phyloP scores from a whole-genome alignment of 2,797 vertebrate species.

The Gadopsis marmoratus region DNA sequence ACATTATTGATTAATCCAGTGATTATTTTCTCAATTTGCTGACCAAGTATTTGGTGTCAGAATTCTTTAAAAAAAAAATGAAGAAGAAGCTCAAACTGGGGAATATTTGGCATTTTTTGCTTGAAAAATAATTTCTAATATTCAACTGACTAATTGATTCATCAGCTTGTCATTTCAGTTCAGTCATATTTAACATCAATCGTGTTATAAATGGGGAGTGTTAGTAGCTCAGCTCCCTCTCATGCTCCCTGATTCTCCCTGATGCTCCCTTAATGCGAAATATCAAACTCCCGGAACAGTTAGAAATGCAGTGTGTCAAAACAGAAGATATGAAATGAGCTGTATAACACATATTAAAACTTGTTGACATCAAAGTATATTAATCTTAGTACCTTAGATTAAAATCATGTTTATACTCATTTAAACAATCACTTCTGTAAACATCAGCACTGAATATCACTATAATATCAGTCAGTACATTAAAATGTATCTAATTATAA shows the following conservation, averaged over 20 bases:
- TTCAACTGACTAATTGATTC: too few species aligned
- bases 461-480: background rate
- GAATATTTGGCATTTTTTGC: background rate
- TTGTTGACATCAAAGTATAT: background rate
- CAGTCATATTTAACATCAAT: constrained; percentile 34
- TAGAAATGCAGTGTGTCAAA: background rate
- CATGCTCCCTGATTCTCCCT: background rate
- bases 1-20: background rate
- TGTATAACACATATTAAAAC: background rate
- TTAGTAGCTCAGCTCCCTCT: background rate
- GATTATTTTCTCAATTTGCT: background rate
- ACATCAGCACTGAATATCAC: too few species aligned
- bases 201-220: background rate
- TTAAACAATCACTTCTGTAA: background rate
- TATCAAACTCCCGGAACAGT: constrained; percentile 1
- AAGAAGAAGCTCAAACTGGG: background rate
- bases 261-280: constrained; percentile 11
- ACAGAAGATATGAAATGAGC: background rate
- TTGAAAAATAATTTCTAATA: background rate
- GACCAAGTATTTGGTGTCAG: background rate
- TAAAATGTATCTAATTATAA: background rate
- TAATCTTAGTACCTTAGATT: background rate
- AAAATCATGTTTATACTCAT: background rate
- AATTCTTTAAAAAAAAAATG: too few species aligned
- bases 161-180: constrained; percentile 1